A percentile compares a stretch with the other conserved stretches of the same genome.
Evolutionary conservation across 2,797 vertebrate species (phyloP).

Genomic region (Sebastolobus alascanus): DNA sequence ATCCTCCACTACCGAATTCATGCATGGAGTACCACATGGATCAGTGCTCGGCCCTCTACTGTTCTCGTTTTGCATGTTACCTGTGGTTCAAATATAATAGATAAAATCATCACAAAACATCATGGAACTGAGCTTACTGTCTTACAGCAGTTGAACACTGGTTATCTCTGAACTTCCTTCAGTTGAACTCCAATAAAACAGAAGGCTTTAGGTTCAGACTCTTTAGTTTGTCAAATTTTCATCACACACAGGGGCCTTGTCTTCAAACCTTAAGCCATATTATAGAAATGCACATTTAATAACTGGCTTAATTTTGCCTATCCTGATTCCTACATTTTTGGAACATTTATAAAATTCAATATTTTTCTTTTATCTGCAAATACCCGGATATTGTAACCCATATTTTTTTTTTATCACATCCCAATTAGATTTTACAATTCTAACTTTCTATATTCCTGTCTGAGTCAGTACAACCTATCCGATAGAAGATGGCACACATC

Average conservation of each 20-base stretch:
- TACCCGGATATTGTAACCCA: not conserved
- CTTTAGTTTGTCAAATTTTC: not conserved
- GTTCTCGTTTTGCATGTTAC: not conserved
- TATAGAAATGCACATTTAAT: not conserved
- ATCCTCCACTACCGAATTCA: not conserved
- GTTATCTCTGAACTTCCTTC: not conserved
- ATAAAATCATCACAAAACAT: not conserved
- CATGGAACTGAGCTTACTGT: not conserved
- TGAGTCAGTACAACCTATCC: not conserved
- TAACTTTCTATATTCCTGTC: not conserved
- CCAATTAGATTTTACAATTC: not conserved
- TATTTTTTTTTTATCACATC: not conserved
- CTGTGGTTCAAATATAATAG: not conserved
- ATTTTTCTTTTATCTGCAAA: not conserved
- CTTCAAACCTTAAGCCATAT: not conserved
- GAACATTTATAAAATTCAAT: not conserved
- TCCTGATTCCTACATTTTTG: accelerated
- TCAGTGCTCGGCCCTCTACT: not conserved
- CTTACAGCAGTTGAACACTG: not conserved
- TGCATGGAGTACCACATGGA: not conserved
- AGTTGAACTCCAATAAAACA: not conserved
- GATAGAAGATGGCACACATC: not conserved
- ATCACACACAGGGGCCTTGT: not conserved
- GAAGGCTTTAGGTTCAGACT: not conserved
- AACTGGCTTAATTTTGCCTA: not conserved